These are phyloP conservation scores for Enteromius treurensis DNA, from an alignment of 2,797 vertebrate species.

Conservation along the genomic window DNA sequence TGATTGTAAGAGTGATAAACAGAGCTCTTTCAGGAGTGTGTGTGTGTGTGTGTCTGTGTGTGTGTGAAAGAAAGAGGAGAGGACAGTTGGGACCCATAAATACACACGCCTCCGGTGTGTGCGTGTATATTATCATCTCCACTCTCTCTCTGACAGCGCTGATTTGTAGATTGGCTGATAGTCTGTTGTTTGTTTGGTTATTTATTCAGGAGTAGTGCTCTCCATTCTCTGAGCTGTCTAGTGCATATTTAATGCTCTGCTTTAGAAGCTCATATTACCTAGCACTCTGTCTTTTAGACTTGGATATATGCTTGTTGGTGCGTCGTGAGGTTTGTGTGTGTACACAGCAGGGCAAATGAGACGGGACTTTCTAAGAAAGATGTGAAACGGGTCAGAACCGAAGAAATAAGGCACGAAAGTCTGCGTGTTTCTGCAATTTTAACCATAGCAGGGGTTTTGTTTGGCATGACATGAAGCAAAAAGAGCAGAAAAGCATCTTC, in stretches of 20 bases:
- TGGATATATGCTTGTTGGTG: neutral
- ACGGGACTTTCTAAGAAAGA: neutral
- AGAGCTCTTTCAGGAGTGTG: neutral
- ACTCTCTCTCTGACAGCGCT: constrained; percentile 47
- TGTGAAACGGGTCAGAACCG: constrained; percentile 4
- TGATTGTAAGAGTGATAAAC: constrained; percentile 34
- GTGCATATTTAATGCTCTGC: constrained; percentile 78
- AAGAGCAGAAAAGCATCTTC: neutral
- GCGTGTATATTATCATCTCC: constrained; percentile 51
- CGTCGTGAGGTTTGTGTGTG: constrained; percentile 7
- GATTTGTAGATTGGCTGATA: constrained; percentile 51
- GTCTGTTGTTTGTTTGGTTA: constrained; percentile 50
- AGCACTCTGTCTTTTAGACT: constrained; percentile 23
- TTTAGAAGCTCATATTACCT: constrained; percentile 64
- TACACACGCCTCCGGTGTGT: constrained; percentile 43
- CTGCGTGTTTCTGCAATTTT: neutral
- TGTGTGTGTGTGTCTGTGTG: constrained; percentile 32
- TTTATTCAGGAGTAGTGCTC: constrained; percentile 48
- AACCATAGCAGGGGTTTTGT: neutral
- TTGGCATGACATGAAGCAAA: neutral
- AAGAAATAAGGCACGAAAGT: constrained; percentile 2
- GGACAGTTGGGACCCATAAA: constrained; percentile 53
- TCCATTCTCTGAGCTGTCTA: constrained; percentile 73
- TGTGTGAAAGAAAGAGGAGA: constrained; percentile 40
- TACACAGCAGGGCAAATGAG: neutral